Evolutionary conservation across 2,888 invertebrate species (phyloP), one percentile per base, ranked within the genome.

Genomic region (Caenorhabditis becei): DNA sequence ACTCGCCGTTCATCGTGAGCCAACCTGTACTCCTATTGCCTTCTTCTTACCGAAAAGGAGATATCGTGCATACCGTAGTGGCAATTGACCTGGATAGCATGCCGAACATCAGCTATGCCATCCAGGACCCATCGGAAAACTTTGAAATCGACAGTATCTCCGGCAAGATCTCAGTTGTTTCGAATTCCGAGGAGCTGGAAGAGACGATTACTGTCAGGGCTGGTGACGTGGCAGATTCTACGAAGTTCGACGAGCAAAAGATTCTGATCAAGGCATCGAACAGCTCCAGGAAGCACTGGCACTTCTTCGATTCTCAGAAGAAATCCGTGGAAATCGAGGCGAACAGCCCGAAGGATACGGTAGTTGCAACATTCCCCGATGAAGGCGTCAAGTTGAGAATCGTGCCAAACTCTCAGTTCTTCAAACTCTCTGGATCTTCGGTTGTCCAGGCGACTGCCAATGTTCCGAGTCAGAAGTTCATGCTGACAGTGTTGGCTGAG

Each of bases 1-100:
- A 97, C 92, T 93, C 95, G 0, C 98, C 98, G 8, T 94, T 95
- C 89, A 97, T 98, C 91, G 95, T 95, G 62, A 94, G 86, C 47
- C 54, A 41, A 26, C 53, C 69, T 11, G 54, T 47, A 41, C 18
- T 75, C 26, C 20, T 77, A 47, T 35, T 71, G 2, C 79, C 79
- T 2, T 18, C 62, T 1, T 51, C 32, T 18, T 67, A 37, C 32
- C 67, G 79, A 7, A 79, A 74, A 63, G 80, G 80, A 5, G 35
- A 51, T 10, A 24, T 58, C 23, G 66, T 80, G 20, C 80, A 75
- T 69, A 69, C 65, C 11, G 62, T 80, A 1, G 69, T 75, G 32
- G 69, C 74, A 3, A 59, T 72, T 5, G 79, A 79, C 37, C 16
- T 75, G 51, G 79, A 79, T 28, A 2, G 28, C 16, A 8, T 51